Percentiles rank a stretch among this genome's conserved stretches.
Evolutionary conservation across 2,113 vertebrate genomes (phyloP).

Genomic region (Neomonachus schauinslandi): DNA sequence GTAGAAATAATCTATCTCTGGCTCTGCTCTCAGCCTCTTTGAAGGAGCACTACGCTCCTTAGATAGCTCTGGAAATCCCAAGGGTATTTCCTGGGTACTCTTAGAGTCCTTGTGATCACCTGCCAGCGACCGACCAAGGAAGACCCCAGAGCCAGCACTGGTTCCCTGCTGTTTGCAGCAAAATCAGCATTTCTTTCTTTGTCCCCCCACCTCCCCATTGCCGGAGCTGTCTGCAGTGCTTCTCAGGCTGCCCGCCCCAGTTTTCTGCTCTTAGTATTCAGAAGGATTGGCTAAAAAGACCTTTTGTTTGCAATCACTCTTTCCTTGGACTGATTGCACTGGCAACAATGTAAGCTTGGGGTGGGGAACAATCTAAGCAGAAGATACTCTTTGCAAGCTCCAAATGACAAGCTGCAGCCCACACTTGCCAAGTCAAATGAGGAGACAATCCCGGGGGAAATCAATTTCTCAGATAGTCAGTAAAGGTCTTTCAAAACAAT

Average conservation of each 20-base stretch:
- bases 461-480: not conserved
- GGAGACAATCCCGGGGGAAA: not conserved
- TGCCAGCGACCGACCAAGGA: not conserved
- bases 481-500: not conserved
- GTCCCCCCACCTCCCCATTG: not conserved
- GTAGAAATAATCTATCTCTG: not conserved
- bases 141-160: not conserved
- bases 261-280: not conserved
- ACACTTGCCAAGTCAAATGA: not conserved
- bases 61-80: not conserved
- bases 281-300: not conserved
- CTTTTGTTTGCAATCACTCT: not conserved
- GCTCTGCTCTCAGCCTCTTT: not conserved
- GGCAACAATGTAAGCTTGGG: not conserved
- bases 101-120: too few species aligned
- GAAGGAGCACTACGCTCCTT: not conserved
- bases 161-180: not conserved
- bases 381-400: not conserved
- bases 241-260: accelerated
- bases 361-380: not conserved
- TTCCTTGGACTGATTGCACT: not conserved
- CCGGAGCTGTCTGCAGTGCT: accelerated
- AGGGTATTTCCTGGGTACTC: not conserved
- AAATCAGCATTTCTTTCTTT: not conserved
- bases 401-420: not conserved